Base-by-base conservation (phyloP, 1,140 invertebrate genomes). In the Acyrthosiphon pisum region DNA sequence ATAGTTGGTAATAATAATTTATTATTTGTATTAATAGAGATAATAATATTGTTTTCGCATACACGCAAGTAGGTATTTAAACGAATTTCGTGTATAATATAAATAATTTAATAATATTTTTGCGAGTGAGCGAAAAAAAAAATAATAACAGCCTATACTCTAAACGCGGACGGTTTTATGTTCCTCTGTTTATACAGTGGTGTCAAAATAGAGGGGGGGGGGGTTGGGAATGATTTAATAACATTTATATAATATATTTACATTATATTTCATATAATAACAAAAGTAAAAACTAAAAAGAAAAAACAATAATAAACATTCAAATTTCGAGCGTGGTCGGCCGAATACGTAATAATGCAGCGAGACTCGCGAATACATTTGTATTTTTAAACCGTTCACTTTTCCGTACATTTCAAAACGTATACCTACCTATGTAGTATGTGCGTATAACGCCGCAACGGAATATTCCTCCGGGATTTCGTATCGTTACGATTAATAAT, bases 401-500 rank as follows among this genome's bases (percentile, higher is more conserved):
- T 48, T 50, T n/a, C 2, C 7, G 30, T 50, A 20, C 7, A 48
- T 87, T 87, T 87, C 7, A 2, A 41, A 14, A 26, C n/a, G 50
- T 22, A 20, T 2, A 53, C 50, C 50, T 53, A 20, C 20, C 18
- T 53, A 22, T 53, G n/a, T n/a, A n/a, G n/a, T n/a, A n/a, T n/a
- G 50, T 53, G 20, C 3, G 1, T 26, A 41, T 6, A 26, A 41
- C 6, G 41, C 9, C 23, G 8, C 22, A 18, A 44, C 44, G 84
- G 84, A 46, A 48, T 18, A 4, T 3, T 37, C 41, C 84, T 87
- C 30, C 9, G 84, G 41, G 84, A 46, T 48, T 87, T 87, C 6
- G 84, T 87, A 26, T 83, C 20, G 81, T 83, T 76, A 76, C 14
- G 60, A 76, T n/a, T 76, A 76, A 76, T 76, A 76, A 76, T 76